A percentile compares a stretch with the other conserved stretches of the same genome.
phyloP scores from a whole-genome alignment of 2,888 invertebrate species.

The Drosophila phalerata region DNA sequence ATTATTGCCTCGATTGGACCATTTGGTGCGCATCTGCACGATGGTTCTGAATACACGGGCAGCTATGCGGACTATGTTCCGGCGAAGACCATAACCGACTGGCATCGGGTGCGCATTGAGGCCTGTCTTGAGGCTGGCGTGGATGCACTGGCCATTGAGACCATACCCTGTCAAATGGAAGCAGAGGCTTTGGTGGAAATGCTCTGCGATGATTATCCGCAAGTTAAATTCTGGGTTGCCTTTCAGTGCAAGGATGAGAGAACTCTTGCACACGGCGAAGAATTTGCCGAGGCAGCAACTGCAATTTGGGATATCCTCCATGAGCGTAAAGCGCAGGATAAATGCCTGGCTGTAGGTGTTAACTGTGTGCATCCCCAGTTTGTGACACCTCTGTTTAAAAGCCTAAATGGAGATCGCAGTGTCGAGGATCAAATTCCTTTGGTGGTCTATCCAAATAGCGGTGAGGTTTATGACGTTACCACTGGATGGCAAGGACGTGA shows the following conservation, averaged over 20 bases:
- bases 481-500: constrained; percentile 89
- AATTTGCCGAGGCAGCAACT: constrained; percentile 90
- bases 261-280: constrained; percentile 91
- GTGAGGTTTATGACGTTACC: constrained; percentile 85
- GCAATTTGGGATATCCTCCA: constrained; percentile 88
- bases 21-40: constrained; percentile 95
- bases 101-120: constrained; percentile 94
- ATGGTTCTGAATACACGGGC: constrained; percentile 97
- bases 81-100: constrained; percentile 90
- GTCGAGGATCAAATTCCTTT: constrained; percentile 88
- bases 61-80: constrained; percentile 90
- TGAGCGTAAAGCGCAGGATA: constrained; percentile 88
- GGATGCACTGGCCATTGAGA: constrained; percentile 95
- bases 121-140: constrained; percentile 93
- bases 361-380: constrained; percentile 92
- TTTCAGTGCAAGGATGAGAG: constrained; percentile 92
- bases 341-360: constrained; percentile 93
- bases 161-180: constrained; percentile 95
- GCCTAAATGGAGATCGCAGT: constrained; percentile 86
- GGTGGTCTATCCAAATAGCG: constrained; percentile 97
- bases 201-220: constrained; percentile 91
- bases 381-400: constrained; percentile 88
- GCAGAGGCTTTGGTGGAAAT: constrained; percentile 93
- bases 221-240: constrained; percentile 93
- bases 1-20: constrained; percentile 97